Base-by-base conservation (phyloP, 2,113 vertebrate species). In the Ornithorhynchus anatinus region DNA sequence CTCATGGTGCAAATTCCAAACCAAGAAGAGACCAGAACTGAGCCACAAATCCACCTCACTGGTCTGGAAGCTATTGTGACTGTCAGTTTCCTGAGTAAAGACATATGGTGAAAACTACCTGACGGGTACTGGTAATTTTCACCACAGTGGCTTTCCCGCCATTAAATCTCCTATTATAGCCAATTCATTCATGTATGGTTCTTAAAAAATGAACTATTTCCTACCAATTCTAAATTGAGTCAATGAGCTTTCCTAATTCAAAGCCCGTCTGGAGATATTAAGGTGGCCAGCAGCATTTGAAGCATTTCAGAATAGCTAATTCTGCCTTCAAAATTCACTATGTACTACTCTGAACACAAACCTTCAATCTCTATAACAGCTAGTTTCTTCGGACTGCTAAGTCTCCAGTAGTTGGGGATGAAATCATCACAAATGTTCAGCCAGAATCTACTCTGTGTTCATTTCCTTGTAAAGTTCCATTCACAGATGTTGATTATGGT, bases 131-230 rank as follows among this genome's bases (percentile, higher is more conserved):
- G 39, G 44, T 25, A 53, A 73, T 79, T 82, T 78, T 85, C 32
- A 2, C 68, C 72, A 69, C 15, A 72, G 64, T n/a, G 68, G 68
- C 80, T 57, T 74, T 81, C 60, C 60, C 77, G 48, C 77, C 64
- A n/a, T n/a, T n/a, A 71, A 65, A 5, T 1, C 66, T 87, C 77
- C 73, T 68, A 42, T 14, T 72, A 80, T 37, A 37, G 75, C 44
- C 64, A 59, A 43, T 11, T 81, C 77, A 65, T 43, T 71, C 74
- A 74, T 72, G 73, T 62, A 72, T 44, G 50, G 17, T 25, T 79
- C 75, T 65, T 71, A 37, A 68, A 73, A 80, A 64, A 56, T 16
- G 58, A 33, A 61, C 20, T 8, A 69, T 65, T 79, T 84, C 58
- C 50, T 29, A 60, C 71, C 32, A 31, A 65, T 58, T 56, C 11